Conservation (phyloP, 2,797 vertebrate genomes). For the Sebastes melanostomus region DNA sequence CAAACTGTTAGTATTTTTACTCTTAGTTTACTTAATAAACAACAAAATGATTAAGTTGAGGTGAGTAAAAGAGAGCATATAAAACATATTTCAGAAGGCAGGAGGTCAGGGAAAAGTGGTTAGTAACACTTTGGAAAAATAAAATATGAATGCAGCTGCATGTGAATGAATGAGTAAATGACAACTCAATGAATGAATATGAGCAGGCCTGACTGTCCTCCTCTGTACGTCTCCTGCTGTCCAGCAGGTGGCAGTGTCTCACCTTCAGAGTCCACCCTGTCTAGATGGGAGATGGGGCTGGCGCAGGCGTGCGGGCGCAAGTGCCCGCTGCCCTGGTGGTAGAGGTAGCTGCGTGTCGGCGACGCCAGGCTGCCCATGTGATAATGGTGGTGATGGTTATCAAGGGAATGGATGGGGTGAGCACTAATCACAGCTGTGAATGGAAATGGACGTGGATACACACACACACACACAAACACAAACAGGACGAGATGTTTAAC, state of each 20-base stretch:
- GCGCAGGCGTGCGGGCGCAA: conserved; percentile 83
- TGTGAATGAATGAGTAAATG: conserved; percentile 21
- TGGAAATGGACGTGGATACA: conserved; percentile 86
- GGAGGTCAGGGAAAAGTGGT: not conserved
- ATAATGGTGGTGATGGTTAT: conserved; percentile 99
- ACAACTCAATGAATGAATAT: conserved; percentile 23
- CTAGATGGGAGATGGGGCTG: conserved; percentile 92
- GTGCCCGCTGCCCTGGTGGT: conserved; percentile 86
- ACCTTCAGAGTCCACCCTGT: conserved; percentile 97
- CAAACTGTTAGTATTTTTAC: not conserved
- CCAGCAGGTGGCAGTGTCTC: conserved; percentile 80
- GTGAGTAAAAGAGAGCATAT: not conserved
- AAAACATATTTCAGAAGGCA: not conserved
- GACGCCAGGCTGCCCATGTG: conserved; percentile 97
- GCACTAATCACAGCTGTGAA: conserved; percentile 99
- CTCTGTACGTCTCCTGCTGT: not conserved
- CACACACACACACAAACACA: conserved; percentile 48
- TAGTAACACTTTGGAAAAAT: conserved; percentile 2
- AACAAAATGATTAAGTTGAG: not conserved
- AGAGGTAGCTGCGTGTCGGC: conserved; percentile 93
- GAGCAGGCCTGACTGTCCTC: not conserved
- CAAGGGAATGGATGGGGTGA: conserved; percentile 99
- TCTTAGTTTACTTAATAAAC: not conserved
- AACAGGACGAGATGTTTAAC: conserved; percentile 57
- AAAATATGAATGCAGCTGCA: conserved; percentile 4